A percentile compares a stretch with the other conserved stretches of the same genome.
phyloP scores from a whole-genome alignment of 2,888 invertebrate genomes.

The Eilema depressum region DNA sequence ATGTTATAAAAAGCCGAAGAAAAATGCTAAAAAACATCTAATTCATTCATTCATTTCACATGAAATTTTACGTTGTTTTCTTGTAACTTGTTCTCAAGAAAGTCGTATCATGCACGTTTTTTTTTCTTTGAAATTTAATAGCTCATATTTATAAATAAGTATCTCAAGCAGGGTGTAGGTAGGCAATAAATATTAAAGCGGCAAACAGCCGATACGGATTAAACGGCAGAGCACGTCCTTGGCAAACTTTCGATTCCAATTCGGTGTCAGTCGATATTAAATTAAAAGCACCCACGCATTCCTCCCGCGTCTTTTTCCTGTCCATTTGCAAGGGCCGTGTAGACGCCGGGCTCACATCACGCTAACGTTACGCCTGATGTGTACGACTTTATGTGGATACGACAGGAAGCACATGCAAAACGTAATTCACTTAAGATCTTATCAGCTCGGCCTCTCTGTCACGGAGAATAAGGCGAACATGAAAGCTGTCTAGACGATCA shows the following conservation, averaged over 20 bases:
- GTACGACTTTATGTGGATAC: slow-evolving; percentile 65
- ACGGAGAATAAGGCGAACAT: slow-evolving; percentile 28
- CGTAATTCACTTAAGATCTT: slow-evolving; percentile 47
- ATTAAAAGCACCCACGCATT: slow-evolving; percentile 87
- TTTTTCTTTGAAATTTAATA: slow-evolving; percentile 60
- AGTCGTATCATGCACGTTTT: slow-evolving; percentile 45
- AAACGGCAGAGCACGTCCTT: slow-evolving; percentile 79
- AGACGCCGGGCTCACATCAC: slow-evolving; percentile 83
- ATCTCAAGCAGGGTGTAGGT: slow-evolving; percentile 49
- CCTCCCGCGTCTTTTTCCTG: slow-evolving; percentile 86
- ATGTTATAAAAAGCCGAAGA: background rate
- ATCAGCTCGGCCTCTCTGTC: slow-evolving; percentile 35
- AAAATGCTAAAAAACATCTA: slow-evolving; percentile 9
- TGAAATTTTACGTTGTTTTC: background rate
- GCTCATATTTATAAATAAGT: slow-evolving; percentile 64
- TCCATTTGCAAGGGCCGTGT: slow-evolving; percentile 86
- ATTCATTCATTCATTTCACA: background rate
- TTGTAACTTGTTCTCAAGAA: slow-evolving; percentile 27
- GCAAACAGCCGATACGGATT: slow-evolving; percentile 69
- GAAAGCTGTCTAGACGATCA: slow-evolving; percentile 38
- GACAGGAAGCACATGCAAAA: slow-evolving; percentile 44
- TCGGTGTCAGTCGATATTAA: slow-evolving; percentile 86
- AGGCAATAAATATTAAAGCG: slow-evolving; percentile 74
- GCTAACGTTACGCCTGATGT: slow-evolving; percentile 62
- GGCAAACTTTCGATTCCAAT: slow-evolving; percentile 85